A percentile compares a stretch with the other conserved stretches of the same genome.
Evolutionary conservation across 2,113 vertebrate species (phyloP).

Genomic region (Plotosus lineatus): DNA sequence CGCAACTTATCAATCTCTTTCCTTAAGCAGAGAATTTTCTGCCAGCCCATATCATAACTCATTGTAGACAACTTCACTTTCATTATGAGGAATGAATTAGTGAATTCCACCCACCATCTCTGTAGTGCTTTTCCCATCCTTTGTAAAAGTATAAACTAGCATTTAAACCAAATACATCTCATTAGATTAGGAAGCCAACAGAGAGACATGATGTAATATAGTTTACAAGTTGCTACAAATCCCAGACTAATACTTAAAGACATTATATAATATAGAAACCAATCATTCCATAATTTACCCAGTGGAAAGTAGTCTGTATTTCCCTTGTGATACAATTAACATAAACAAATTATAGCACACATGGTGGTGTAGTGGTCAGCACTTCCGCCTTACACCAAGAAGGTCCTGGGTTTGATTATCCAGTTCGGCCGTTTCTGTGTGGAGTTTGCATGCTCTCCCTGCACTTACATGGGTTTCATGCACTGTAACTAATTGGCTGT

Average conservation of each 20-base stretch:
- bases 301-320: no score
- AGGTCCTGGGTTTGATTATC: no score
- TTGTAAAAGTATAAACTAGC: background rate
- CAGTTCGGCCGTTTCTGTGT: no score
- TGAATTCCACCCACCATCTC: background rate
- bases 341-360: no score
- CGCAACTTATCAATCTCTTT: background rate
- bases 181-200: background rate
- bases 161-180: background rate
- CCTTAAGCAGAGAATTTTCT: background rate
- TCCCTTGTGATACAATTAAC: no score
- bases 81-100: background rate
- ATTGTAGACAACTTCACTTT: background rate
- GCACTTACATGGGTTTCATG: no score
- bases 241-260: slow-evolving; percentile 8
- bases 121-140: background rate
- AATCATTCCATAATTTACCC: no score
- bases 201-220: background rate
- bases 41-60: background rate
- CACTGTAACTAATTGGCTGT: no score
- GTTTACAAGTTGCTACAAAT: background rate
- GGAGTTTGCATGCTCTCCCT: no score
- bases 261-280: no score
- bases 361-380: no score
- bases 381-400: no score